A percentile compares a stretch with the other conserved stretches of the same genome.
These are phyloP conservation scores for Noctilio leporinus DNA, from an alignment of 2,113 vertebrate species.

Conservation along the genomic window DNA sequence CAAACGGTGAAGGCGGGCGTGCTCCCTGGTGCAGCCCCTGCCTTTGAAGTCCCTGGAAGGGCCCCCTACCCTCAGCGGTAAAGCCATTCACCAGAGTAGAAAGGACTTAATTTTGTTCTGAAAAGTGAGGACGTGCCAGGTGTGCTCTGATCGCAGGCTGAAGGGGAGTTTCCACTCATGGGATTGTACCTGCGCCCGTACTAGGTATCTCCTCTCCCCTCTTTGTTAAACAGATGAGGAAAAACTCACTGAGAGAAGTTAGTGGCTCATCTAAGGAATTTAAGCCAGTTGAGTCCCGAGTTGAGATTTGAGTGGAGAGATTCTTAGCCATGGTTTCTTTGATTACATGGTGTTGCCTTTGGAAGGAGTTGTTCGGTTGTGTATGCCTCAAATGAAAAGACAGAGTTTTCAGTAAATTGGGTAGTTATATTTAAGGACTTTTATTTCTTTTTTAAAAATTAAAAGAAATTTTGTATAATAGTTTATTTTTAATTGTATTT, in stretches of 20 bases:
- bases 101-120: constrained; percentile 18
- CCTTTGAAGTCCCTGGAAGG: background rate
- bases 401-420: background rate
- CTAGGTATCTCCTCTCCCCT: background rate
- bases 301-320: constrained; percentile 15
- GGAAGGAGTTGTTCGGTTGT: background rate
- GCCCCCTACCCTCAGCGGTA: background rate
- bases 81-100: background rate
- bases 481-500: too few relatives aligned
- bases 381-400: constrained; percentile 8
- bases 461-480: too few relatives aligned
- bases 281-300: background rate
- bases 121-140: background rate
- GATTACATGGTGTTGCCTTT: background rate
- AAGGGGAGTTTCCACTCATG: background rate
- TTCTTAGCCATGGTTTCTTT: background rate
- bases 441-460: background rate
- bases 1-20: background rate
- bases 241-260: background rate
- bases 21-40: background rate
- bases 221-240: background rate
- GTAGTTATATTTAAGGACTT: background rate
- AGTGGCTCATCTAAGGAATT: background rate
- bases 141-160: background rate
- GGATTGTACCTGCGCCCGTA: background rate